Percentiles rank a stretch among this genome's conserved stretches.
phyloP scores from a whole-genome alignment of 2,888 invertebrate species.

The Osmoderma eremita region DNA sequence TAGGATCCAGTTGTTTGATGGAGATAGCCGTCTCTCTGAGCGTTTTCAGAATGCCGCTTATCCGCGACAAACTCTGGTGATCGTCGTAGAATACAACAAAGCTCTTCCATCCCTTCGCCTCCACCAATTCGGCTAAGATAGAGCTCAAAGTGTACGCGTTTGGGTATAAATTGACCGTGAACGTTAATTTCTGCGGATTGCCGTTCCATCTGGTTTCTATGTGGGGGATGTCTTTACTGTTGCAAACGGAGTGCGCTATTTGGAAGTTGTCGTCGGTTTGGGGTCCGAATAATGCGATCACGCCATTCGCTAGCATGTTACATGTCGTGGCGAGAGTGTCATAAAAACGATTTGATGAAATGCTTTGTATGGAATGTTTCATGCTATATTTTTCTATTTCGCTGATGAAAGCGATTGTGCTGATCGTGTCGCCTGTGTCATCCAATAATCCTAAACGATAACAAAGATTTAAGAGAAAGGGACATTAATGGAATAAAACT shows the following conservation, averaged over 20 bases:
- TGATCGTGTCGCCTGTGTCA: conserved; percentile 3
- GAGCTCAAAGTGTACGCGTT: conserved; percentile 73
- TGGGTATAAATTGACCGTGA: conserved; percentile 90
- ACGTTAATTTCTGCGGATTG: conserved; percentile 75
- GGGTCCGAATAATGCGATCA: conserved; percentile 73
- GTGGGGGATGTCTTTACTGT: conserved; percentile 74
- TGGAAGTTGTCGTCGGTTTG: conserved; percentile 67
- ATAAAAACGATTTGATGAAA: conserved; percentile 12
- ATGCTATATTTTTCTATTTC: background rate
- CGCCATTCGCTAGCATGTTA: conserved; percentile 47
- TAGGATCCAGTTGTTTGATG: conserved; percentile 25
- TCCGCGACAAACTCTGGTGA: conserved; percentile 67
- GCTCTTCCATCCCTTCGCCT: conserved; percentile 80
- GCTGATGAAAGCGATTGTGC: conserved; percentile 1
- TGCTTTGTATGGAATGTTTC: background rate
- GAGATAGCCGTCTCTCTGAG: conserved; percentile 57
- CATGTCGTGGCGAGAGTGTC: conserved; percentile 25
- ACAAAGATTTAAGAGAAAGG: background rate
- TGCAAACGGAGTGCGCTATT: conserved; percentile 74
- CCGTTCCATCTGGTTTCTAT: conserved; percentile 71
- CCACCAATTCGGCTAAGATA: conserved; percentile 77
- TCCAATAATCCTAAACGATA: conserved; percentile 12
- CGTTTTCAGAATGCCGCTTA: conserved; percentile 67
- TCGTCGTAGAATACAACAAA: conserved; percentile 86
- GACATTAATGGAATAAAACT: background rate